phyloP scores from a whole-genome alignment of 2,113 vertebrate genomes.

The Anas platyrhynchos region DNA sequence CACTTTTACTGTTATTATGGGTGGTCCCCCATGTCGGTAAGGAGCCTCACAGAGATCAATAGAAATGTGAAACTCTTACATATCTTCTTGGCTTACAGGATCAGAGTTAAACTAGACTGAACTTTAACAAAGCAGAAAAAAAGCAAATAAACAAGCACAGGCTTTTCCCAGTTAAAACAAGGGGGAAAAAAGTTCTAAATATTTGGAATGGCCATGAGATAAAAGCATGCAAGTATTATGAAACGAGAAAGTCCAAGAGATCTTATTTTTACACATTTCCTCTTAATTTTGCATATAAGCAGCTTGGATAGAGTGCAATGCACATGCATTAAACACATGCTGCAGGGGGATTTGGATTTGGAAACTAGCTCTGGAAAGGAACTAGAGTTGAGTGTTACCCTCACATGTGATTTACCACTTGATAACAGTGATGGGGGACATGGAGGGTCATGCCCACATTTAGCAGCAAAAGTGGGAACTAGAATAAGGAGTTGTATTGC shows the following conservation, averaged over 20 bases:
- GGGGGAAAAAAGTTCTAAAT: not conserved
- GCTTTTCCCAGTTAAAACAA: not conserved
- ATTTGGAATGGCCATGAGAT: not conserved
- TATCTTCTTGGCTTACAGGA: not conserved
- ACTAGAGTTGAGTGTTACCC: not conserved
- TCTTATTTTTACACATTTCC: not conserved
- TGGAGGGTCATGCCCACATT: not conserved
- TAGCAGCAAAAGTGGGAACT: not conserved
- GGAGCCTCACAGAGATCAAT: slow-evolving; percentile 30
- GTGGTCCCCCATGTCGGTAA: not conserved
- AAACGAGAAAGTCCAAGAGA: not conserved
- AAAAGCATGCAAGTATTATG: not conserved
- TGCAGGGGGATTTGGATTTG: slow-evolving; percentile 4
- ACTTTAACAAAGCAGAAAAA: not conserved
- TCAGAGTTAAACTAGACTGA: not conserved
- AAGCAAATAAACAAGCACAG: slow-evolving; percentile 31
- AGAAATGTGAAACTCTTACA: not conserved
- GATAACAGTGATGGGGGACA: not conserved
- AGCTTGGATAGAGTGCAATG: not conserved
- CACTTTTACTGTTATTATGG: not conserved
- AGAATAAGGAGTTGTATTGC: not conserved
- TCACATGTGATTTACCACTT: not conserved
- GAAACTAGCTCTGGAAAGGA: not conserved
- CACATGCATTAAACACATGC: not conserved
- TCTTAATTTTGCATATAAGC: not conserved